Evolutionary conservation across 2,113 vertebrate genomes (phyloP).

Genomic region (Anguilla rostrata): DNA sequence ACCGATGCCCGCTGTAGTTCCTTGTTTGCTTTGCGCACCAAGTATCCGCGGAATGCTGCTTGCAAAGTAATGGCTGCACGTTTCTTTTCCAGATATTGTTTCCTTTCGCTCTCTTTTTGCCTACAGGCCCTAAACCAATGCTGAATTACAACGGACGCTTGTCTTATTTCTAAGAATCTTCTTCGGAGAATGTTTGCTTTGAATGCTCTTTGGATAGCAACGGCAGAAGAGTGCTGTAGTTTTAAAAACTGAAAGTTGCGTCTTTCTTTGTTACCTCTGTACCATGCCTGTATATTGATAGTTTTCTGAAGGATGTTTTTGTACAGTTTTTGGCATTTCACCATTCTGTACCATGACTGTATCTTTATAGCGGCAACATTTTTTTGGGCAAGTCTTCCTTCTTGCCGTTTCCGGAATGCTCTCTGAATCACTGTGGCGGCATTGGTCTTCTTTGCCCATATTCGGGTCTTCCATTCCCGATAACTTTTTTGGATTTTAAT

Average conservation of each 20-base stretch:
- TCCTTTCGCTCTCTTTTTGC: conserved; percentile 44
- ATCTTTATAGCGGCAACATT: conserved; percentile 70
- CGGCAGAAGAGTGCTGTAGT: conserved; percentile 61
- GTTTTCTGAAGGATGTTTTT: conserved; percentile 51
- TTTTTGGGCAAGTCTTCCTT: conserved; percentile 48
- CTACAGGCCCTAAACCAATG: conserved; percentile 71
- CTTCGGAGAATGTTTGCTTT: conserved; percentile 65
- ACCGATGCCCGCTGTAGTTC: conserved; percentile 62
- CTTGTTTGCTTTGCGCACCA: conserved; percentile 61
- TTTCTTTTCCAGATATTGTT: conserved; percentile 62
- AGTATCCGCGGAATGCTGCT: conserved; percentile 72
- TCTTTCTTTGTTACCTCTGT: conserved; percentile 65
- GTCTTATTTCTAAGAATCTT: conserved; percentile 52
- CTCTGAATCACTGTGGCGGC: conserved; percentile 73
- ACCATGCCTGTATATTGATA: conserved; percentile 76
- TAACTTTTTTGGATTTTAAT: conserved; percentile 73
- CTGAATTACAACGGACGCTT: conserved; percentile 74
- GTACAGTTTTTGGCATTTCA: conserved; percentile 50
- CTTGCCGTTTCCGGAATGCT: conserved; percentile 72
- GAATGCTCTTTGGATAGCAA: conserved; percentile 78
- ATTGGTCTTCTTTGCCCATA: conserved; percentile 52
- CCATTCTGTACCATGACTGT: conserved; percentile 80
- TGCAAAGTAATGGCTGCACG: conserved; percentile 73
- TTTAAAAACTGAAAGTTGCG: conserved; percentile 50
- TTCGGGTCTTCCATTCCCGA: conserved; percentile 71